Evolutionary conservation across 2,888 invertebrate species (phyloP).

Genomic region (Celastrina argiolus): DNA sequence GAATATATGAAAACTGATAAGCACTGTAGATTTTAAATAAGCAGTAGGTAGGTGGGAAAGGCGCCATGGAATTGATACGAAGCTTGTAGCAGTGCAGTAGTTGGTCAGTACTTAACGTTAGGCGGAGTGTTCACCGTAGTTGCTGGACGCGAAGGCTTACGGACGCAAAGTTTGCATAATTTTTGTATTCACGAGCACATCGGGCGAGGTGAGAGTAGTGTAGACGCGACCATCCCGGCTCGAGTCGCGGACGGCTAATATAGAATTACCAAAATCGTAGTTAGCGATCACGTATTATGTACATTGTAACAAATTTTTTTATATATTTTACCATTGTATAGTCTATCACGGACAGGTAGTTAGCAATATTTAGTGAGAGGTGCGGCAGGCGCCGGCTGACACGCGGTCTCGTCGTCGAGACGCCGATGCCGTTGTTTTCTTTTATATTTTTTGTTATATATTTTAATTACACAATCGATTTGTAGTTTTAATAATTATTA

Average conservation of each 20-base stretch:
- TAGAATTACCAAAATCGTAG: slow-evolving; percentile 77
- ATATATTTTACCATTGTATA: slow-evolving; percentile 78
- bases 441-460: slow-evolving; percentile 71
- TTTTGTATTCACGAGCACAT: slow-evolving; percentile 6
- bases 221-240: slow-evolving; percentile 37
- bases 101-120: slow-evolving; percentile 59
- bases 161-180: not conserved
- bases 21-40: slow-evolving; percentile 28
- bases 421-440: slow-evolving; percentile 65
- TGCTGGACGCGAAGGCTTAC: slow-evolving; percentile 18
- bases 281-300: slow-evolving; percentile 75
- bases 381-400: slow-evolving; percentile 50
- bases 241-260: slow-evolving; percentile 54
- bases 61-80: slow-evolving; percentile 74
- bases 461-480: slow-evolving; percentile 77
- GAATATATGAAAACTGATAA: slow-evolving; percentile 30
- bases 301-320: slow-evolving; percentile 72
- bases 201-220: slow-evolving; percentile 1
- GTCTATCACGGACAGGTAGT: slow-evolving; percentile 68
- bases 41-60: slow-evolving; percentile 44
- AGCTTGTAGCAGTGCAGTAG: slow-evolving; percentile 62
- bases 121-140: slow-evolving; percentile 48
- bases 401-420: slow-evolving; percentile 49
- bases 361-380: slow-evolving; percentile 61
- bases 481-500: slow-evolving; percentile 77